Percentiles rank a stretch among this genome's conserved stretches.
phyloP scores from a whole-genome alignment of 2,888 invertebrate genomes.

The Drosophila acutilabella region DNA sequence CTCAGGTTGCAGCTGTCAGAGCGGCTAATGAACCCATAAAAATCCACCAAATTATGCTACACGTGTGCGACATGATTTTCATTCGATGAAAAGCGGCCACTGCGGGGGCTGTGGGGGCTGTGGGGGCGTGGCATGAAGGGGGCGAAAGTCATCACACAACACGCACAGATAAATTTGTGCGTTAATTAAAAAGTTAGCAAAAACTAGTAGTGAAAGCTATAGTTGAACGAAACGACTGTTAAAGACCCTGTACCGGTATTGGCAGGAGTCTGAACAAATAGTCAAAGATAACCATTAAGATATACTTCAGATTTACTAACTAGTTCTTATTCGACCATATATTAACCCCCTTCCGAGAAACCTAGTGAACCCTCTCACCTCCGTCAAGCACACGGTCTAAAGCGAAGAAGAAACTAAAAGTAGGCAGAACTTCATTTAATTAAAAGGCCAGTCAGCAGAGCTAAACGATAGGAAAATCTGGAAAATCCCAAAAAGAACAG shows the following conservation, averaged over 20 bases:
- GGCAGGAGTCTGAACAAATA: no score
- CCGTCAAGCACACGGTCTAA: no score
- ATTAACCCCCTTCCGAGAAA: no score
- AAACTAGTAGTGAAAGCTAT: no score
- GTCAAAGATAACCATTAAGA: no score
- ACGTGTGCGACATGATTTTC: conserved; percentile 73
- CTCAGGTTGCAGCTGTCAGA: conserved; percentile 49
- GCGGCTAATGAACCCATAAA: conserved; percentile 78
- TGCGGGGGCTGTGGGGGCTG: neutral
- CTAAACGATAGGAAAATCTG: conserved; percentile 52
- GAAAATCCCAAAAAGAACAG: conserved; percentile 22
- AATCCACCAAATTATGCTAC: conserved; percentile 62
- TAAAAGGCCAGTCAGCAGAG: conserved; percentile 46
- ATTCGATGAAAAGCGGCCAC: neutral
- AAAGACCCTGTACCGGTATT: no score
- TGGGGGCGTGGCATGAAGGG: neutral
- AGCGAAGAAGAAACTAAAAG: neutral
- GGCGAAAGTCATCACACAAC: conserved; percentile 9
- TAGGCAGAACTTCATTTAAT: conserved; percentile 59
- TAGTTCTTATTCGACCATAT: no score
- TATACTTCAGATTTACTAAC: no score
- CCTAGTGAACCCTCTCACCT: no score
- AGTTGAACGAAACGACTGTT: no score
- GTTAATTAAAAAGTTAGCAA: conserved; percentile 67
- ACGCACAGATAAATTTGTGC: conserved; percentile 71